Conservation (phyloP, 2,113 vertebrate species). For the Hyla sarda region DNA sequence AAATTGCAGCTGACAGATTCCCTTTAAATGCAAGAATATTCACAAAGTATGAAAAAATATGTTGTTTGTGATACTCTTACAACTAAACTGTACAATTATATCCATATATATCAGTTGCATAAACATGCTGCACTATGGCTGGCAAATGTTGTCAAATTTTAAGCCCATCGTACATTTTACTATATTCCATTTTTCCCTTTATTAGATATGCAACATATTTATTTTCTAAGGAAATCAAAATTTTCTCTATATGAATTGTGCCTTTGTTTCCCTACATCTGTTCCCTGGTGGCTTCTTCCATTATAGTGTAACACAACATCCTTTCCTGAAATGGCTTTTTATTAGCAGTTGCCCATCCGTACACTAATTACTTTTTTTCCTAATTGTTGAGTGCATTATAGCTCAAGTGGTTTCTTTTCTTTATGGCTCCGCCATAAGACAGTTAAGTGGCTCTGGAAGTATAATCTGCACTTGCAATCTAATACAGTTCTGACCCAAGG, state of each 20-base stretch:
- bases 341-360: constrained; percentile 77
- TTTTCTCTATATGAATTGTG: not conserved
- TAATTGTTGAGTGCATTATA: constrained; percentile 72
- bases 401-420: constrained; percentile 69
- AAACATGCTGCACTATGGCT: not conserved
- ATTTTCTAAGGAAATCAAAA: not conserved
- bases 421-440: not conserved
- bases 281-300: not conserved
- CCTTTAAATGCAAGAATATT: not conserved
- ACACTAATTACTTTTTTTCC: constrained; percentile 73
- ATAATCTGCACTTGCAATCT: constrained; percentile 39
- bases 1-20: too few relatives aligned
- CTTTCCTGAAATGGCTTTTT: constrained; percentile 71
- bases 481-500: constrained; percentile 45
- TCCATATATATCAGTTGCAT: not conserved
- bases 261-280: not conserved
- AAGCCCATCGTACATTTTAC: too few relatives aligned
- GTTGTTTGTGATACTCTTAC: not conserved
- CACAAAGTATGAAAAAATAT: not conserved
- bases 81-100: not conserved
- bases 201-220: not conserved
- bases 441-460: constrained; percentile 31
- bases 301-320: constrained; percentile 14
- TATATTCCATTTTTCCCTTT: not conserved
- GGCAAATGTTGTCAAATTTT: too few relatives aligned